These are phyloP conservation scores for Deroplatys truncata DNA, from an alignment of 2,888 invertebrate species.

Conservation along the genomic window DNA sequence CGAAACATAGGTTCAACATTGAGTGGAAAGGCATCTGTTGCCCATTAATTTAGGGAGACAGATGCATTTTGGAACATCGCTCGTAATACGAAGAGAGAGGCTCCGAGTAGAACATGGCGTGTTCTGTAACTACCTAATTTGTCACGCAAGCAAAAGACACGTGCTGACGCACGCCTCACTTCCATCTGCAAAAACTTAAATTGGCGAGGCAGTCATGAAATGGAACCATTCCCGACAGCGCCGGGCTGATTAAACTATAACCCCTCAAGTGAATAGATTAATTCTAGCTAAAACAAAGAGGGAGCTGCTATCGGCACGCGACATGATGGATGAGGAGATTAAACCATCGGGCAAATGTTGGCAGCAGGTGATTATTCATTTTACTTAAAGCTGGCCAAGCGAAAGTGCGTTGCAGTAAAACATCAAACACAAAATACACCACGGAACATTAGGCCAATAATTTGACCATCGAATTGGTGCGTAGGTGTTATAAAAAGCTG, in stretches of 20 bases:
- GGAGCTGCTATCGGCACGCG: neutral
- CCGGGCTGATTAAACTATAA: neutral
- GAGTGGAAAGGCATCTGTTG: no score
- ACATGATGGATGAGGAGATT: neutral
- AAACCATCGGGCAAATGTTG: neutral
- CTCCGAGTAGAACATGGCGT: neutral
- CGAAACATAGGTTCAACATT: no score
- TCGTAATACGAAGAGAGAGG: no score
- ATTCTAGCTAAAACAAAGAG: neutral
- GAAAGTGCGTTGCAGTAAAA: neutral
- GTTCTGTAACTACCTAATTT: neutral
- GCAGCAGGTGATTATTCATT: neutral
- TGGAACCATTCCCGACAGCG: neutral
- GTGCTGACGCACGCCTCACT: neutral
- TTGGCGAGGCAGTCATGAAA: neutral
- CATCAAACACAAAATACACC: neutral
- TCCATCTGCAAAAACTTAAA: neutral
- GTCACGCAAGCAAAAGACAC: neutral
- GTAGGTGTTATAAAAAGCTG: no score
- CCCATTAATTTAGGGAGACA: neutral
- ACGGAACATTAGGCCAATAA: no score
- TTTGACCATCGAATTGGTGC: no score
- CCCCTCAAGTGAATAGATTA: neutral
- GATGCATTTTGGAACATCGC: neutral
- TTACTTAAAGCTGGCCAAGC: neutral